Evolutionary conservation across 1,140 invertebrate genomes (phyloP), one percentile per base, ranked within the genome.

Genomic region (Pseudobourletiella spinata): DNA sequence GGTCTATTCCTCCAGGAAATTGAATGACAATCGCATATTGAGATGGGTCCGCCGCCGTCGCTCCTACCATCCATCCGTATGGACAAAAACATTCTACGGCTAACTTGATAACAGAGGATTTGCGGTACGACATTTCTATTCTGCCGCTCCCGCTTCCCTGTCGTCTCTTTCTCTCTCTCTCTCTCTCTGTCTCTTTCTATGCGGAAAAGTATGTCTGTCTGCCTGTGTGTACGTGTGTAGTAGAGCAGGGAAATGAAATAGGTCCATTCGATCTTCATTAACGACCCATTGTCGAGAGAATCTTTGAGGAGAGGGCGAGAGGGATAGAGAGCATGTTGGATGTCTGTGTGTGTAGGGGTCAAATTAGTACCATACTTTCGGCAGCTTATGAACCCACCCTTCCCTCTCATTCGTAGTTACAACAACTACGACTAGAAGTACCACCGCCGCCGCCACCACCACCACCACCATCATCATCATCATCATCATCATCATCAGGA

Each of bases 221-320:
- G n/a, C n/a, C n/a, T n/a, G n/a, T n/a, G n/a, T n/a, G n/a, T n/a
- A n/a, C n/a, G 43, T 24, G 30, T 60, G 30, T 29, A 52, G 18
- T 32, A 48, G 39, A 57, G 42, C 26, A 42, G 50, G 60, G 52
- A 61, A 48, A 28, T 58, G 28, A 35, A 54, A 59, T 46, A 59
- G 57, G 50, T 57, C 55, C 55, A 64, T 64, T 64, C 62, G 62
- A 64, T 64, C 62, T 64, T 64, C 62, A 64, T 64, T 64, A 64
- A 39, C 44, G 46, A 25, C 29, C 46, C 59, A 56, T 55, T 55
- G 59, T 55, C 59, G n/a, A 55, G 52, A 56, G 39, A 55, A 30
- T n/a, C n/a, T 35, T 42, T 30, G 14, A 63, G 20, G 48, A 50
- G 50, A 52, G 25, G 28, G 50, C 24, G 50, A 52, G 50, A 52